Conservation (phyloP, 1,140 invertebrate genomes). For the Drosophila pseudoananassae region DNA sequence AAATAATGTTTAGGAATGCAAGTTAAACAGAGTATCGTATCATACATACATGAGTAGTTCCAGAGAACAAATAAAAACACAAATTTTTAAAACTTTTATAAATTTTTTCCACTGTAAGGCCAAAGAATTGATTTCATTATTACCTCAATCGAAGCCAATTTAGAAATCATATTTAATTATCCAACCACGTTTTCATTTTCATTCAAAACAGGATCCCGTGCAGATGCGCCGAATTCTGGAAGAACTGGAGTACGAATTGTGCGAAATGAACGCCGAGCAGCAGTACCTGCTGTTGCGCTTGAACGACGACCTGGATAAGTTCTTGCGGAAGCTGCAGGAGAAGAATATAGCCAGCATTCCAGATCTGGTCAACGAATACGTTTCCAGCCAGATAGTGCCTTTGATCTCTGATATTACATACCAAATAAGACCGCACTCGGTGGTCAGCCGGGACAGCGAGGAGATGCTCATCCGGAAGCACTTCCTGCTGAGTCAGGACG, state of each 20-base stretch:
- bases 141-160: not conserved
- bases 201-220: conserved; percentile 60
- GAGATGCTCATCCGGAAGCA: conserved; percentile 78
- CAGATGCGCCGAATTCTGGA: conserved; percentile 78
- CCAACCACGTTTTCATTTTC: not conserved
- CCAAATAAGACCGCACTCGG: conserved; percentile 55
- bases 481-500: conserved; percentile 65
- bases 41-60: no score
- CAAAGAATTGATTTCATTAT: not conserved
- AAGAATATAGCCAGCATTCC: conserved; percentile 53
- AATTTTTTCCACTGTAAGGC: not conserved
- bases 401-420: conserved; percentile 62
- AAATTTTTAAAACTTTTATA: not conserved
- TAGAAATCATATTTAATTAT: conserved; percentile 5
- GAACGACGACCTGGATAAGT: conserved; percentile 59
- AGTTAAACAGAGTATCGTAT: no score
- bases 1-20: no score
- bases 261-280: conserved; percentile 79
- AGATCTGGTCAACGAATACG: conserved; percentile 54
- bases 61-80: no score
- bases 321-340: conserved; percentile 56
- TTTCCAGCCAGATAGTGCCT: conserved; percentile 68
- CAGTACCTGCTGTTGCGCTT: conserved; percentile 66
- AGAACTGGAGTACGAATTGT: conserved; percentile 75
- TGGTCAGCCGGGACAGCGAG: conserved; percentile 62